Conservation (phyloP, 2,113 vertebrate species). For the Mesocricetus auratus region DNA sequence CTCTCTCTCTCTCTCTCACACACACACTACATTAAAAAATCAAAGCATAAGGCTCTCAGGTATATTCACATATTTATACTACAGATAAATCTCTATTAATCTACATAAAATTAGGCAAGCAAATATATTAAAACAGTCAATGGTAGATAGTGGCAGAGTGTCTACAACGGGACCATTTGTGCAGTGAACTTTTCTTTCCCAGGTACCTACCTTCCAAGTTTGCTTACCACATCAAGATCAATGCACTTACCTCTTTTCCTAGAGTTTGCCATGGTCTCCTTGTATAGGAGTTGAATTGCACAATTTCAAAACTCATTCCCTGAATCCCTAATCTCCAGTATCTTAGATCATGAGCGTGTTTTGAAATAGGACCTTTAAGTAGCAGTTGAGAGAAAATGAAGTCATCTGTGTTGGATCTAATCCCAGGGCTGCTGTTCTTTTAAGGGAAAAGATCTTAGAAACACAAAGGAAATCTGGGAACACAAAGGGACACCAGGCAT, state of each 20-base stretch:
- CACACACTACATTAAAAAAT: too few relatives aligned
- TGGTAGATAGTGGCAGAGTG: background rate
- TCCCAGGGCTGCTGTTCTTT: background rate
- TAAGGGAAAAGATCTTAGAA: background rate
- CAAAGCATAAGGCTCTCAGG: background rate
- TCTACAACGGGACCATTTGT: background rate
- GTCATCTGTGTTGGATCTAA: background rate
- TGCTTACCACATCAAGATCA: too few relatives aligned
- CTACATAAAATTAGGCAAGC: background rate
- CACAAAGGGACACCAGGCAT: background rate
- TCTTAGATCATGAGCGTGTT: background rate
- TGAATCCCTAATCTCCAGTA: background rate
- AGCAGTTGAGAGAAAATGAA: background rate
- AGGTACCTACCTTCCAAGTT: rapidly evolving
- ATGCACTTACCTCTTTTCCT: background rate
- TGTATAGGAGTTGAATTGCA: background rate
- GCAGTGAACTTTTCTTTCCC: background rate
- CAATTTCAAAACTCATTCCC: background rate
- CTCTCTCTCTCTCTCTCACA: too few relatives aligned
- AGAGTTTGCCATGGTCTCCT: background rate
- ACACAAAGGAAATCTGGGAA: background rate
- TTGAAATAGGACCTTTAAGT: background rate
- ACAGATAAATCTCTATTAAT: background rate
- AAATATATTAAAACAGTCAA: background rate
- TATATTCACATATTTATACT: background rate